Evolutionary conservation across 2,113 vertebrate genomes (phyloP).

Genomic region (Lepus timidus): DNA sequence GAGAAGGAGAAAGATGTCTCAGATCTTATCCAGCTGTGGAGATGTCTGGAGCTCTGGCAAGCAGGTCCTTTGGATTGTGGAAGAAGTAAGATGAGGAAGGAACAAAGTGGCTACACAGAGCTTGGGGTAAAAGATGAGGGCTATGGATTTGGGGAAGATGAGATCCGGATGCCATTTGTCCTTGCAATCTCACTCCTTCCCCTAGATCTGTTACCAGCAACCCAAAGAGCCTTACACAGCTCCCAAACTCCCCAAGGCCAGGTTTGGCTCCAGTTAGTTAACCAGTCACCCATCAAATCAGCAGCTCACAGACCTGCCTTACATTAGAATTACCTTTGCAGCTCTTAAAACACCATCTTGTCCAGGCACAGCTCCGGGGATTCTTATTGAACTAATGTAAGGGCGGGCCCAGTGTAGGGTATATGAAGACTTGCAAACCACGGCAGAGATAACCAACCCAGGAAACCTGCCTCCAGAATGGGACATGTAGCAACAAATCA

Average conservation of each 20-base stretch:
- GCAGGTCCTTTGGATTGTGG: neutral
- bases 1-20: neutral
- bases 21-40: neutral
- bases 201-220: constrained; percentile 9
- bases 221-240: neutral
- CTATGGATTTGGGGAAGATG: neutral
- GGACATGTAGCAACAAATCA: neutral
- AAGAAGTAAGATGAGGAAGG: neutral
- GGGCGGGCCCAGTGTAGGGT: neutral
- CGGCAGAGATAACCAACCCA: neutral
- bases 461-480: neutral
- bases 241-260: neutral
- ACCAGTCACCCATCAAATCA: neutral
- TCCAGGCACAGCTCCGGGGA: neutral
- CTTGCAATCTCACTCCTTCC: neutral
- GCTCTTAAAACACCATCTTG: neutral
- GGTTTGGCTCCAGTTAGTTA: neutral
- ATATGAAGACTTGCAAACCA: neutral
- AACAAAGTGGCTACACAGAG: neutral
- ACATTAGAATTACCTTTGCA: neutral
- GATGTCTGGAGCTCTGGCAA: neutral
- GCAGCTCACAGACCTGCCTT: neutral
- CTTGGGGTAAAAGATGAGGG: neutral
- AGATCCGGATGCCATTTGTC: neutral
- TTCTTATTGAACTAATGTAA: neutral